Evolutionary conservation across 1,140 invertebrate genomes (phyloP).

Genomic region (Megathymus violae): DNA sequence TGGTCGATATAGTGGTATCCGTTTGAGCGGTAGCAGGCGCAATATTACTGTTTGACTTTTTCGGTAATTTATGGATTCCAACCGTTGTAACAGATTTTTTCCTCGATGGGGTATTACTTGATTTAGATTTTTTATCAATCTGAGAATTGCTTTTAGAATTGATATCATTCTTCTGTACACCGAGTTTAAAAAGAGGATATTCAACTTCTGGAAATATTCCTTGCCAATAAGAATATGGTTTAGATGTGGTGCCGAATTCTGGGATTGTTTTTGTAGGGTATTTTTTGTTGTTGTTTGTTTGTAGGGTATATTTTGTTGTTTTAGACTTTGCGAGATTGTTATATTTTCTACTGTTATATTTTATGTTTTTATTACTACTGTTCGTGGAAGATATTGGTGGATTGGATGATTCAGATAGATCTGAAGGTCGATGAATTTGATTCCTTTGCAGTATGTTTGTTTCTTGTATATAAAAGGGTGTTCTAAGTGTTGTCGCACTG

Average conservation of each 20-base stretch:
- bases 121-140: slow-evolving; percentile 8
- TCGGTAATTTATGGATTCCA: background rate
- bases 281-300: too few species aligned
- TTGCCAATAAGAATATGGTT: slow-evolving; percentile 39
- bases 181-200: slow-evolving; percentile 55
- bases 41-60: background rate
- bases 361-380: background rate
- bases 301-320: background rate
- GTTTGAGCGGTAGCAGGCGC: background rate
- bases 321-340: background rate
- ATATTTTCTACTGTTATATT: background rate
- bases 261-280: too few species aligned
- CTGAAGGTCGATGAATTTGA: background rate
- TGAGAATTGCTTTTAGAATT: too few species aligned
- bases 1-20: background rate
- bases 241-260: slow-evolving; percentile 7
- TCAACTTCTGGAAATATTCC: slow-evolving; percentile 62
- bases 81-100: background rate
- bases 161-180: too few species aligned
- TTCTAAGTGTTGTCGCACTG: slow-evolving; percentile 26
- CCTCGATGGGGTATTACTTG: background rate
- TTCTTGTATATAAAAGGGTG: slow-evolving; percentile 33
- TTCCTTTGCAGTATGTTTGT: slow-evolving; percentile 16
- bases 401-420: background rate
- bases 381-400: too few species aligned